These are phyloP conservation scores for Endotricha flammealis DNA, from an alignment of 2,888 invertebrate species.

Conservation along the genomic window DNA sequence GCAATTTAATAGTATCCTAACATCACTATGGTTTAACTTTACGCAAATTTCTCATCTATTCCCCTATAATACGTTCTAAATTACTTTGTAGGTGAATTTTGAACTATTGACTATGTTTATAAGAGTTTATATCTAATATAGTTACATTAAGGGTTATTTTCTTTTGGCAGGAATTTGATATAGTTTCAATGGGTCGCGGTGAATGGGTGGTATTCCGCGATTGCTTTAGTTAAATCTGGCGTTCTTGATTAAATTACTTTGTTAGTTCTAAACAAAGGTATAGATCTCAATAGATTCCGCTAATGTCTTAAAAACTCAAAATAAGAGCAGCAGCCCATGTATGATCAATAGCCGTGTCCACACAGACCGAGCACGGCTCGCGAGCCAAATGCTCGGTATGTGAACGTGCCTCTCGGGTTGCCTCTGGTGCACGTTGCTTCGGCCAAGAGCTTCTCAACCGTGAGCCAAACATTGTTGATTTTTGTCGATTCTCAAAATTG, in stretches of 20 bases:
- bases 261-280: slow-evolving; percentile 7
- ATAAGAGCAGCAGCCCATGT: too few relatives aligned
- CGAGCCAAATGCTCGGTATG: too few relatives aligned
- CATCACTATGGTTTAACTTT: slow-evolving; percentile 20
- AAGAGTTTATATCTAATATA: neutral
- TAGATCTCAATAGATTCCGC: too few relatives aligned
- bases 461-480: too few relatives aligned
- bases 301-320: too few relatives aligned
- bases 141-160: slow-evolving; percentile 5
- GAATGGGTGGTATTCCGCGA: slow-evolving; percentile 22
- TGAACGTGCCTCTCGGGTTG: too few relatives aligned
- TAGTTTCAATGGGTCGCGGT: slow-evolving; percentile 21
- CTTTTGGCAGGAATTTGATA: slow-evolving; percentile 18
- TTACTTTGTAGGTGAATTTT: slow-evolving; percentile 5
- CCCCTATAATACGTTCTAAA: slow-evolving; percentile 8
- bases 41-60: slow-evolving; percentile 14
- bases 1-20: slow-evolving; percentile 28
- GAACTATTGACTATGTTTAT: neutral
- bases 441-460: too few relatives aligned
- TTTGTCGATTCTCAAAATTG: too few relatives aligned
- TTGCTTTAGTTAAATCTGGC: slow-evolving; percentile 21
- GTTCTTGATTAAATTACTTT: slow-evolving; percentile 18
- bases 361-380: too few relatives aligned
- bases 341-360: too few relatives aligned
- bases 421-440: too few relatives aligned